These are phyloP conservation scores for Epinephelus moara DNA, from an alignment of 2,113 vertebrate genomes.

Conservation along the genomic window DNA sequence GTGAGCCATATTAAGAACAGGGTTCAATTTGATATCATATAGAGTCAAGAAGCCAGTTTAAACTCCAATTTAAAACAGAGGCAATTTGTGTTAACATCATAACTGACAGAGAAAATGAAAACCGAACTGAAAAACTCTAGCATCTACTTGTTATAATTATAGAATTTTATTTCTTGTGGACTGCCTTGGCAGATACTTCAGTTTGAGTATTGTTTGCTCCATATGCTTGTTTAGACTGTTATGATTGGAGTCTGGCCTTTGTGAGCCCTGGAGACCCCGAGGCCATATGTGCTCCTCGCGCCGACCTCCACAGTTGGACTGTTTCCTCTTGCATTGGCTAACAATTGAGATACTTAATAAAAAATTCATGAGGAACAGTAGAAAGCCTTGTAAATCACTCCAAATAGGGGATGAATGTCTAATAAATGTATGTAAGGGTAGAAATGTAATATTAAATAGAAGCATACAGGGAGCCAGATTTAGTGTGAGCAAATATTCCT, in stretches of 20 bases:
- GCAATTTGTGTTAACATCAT: conserved; percentile 2
- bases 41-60: neutral
- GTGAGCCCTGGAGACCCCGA: neutral
- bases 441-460: neutral
- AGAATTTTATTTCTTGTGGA: neutral
- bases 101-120: conserved; percentile 12
- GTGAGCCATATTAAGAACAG: conserved; percentile 13
- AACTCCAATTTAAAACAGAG: neutral
- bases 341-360: neutral
- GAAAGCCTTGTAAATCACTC: neutral
- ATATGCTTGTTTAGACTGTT: conserved; percentile 16
- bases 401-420: neutral
- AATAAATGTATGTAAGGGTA: neutral
- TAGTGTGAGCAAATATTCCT: neutral
- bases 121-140: neutral
- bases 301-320: conserved; percentile 20
- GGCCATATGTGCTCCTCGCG: conserved; percentile 24
- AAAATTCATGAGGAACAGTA: neutral
- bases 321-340: neutral
- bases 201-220: conserved; percentile 16
- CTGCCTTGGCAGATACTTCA: neutral
- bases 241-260: conserved; percentile 22
- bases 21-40: conserved; percentile 12
- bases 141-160: conserved; percentile 16
- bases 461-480: neutral